Percentiles rank a stretch among this genome's conserved stretches.
Conservation (phyloP, 2,113 vertebrate genomes). For the Pseudonaja textilis region DNA sequence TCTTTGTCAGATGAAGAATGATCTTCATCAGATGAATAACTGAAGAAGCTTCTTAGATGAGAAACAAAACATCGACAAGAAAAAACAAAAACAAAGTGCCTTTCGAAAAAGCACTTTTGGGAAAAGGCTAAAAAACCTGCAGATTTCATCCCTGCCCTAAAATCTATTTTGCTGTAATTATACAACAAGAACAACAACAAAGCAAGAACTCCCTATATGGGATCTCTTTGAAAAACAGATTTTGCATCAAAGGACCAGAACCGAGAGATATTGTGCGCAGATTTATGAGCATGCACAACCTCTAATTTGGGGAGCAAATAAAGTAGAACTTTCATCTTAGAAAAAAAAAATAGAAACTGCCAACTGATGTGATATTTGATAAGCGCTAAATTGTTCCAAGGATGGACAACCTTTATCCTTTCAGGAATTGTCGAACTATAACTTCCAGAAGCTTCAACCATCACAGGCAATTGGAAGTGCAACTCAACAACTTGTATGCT, state of each 20-base stretch:
- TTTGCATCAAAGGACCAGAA: not conserved
- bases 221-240: not conserved
- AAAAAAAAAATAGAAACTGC: not conserved
- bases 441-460: not conserved
- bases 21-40: not conserved
- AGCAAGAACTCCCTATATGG: not conserved
- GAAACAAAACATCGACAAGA: not conserved
- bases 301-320: not conserved
- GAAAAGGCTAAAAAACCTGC: too few relatives aligned
- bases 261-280: not conserved
- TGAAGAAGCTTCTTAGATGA: not conserved
- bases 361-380: not conserved
- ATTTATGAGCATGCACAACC: too few relatives aligned
- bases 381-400: not conserved
- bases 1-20: too few relatives aligned
- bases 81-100: too few relatives aligned
- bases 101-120: too few relatives aligned
- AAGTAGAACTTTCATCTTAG: not conserved
- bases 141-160: not conserved
- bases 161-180: not conserved
- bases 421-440: not conserved
- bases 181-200: not conserved
- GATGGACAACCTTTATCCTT: not conserved
- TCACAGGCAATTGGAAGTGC: not conserved
- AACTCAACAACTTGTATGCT: not conserved